Evolutionary conservation across 2,888 invertebrate genomes (phyloP).

Genomic region (Plagiodera versicolora): DNA sequence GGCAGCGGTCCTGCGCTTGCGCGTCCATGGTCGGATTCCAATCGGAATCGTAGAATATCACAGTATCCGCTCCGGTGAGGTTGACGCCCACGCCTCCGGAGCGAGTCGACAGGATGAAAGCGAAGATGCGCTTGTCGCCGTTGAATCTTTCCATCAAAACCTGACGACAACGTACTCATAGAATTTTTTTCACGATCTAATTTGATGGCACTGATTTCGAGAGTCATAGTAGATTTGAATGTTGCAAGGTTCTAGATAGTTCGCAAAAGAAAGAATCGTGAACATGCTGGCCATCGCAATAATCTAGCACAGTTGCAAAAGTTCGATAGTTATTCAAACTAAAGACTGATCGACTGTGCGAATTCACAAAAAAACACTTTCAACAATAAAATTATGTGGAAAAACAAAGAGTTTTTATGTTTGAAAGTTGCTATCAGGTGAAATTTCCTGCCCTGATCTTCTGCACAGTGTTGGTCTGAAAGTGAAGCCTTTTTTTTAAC

Average conservation of each 20-base stretch:
- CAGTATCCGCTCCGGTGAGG: slow-evolving; percentile 97
- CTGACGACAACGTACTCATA: too few species aligned
- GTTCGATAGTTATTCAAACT: slow-evolving; percentile 23
- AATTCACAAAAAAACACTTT: too few species aligned
- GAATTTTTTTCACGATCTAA: too few species aligned
- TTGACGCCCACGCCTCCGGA: slow-evolving; percentile 98
- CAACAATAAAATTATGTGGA: too few species aligned
- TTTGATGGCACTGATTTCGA: too few species aligned
- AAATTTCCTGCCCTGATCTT: too few species aligned
- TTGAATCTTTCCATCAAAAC: slow-evolving; percentile 97
- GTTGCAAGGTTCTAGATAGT: slow-evolving; percentile 48
- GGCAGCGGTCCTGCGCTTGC: slow-evolving; percentile 94
- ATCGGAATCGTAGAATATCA: slow-evolving; percentile 99
- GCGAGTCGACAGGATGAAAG: slow-evolving; percentile 95
- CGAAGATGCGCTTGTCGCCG: slow-evolving; percentile 91
- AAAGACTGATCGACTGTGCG: slow-evolving; percentile 21
- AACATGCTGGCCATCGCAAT: slow-evolving; percentile 53
- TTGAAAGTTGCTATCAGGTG: too few species aligned
- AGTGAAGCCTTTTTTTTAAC: too few species aligned
- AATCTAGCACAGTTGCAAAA: slow-evolving; percentile 51
- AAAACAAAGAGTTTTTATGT: too few species aligned
- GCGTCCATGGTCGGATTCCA: slow-evolving; percentile 99
- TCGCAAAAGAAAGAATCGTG: slow-evolving; percentile 42
- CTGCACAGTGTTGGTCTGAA: too few species aligned
- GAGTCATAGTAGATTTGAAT: slow-evolving; percentile 20